phyloP scores from a whole-genome alignment of 2,113 vertebrate species.

The Cephalopterus ornatus region DNA sequence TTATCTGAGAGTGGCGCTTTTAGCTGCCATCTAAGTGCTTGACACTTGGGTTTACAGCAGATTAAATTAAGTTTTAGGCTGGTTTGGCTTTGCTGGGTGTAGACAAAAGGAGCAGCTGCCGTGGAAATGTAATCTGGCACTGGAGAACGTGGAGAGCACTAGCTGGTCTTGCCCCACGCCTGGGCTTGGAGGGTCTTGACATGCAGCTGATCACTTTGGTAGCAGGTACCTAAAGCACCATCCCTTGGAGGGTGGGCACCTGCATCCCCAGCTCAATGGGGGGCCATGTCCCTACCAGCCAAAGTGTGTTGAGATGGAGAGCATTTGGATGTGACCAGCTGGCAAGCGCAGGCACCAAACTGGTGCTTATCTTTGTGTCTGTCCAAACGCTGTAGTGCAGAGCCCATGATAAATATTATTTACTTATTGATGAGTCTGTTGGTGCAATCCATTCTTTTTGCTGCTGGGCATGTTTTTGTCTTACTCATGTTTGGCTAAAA shows the following conservation, averaged over 20 bases:
- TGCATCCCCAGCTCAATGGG: background rate
- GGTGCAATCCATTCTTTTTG: background rate
- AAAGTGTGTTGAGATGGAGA: background rate
- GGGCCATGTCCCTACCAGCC: background rate
- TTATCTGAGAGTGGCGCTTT: constrained; percentile 88
- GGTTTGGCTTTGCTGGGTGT: constrained; percentile 81
- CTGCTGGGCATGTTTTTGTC: background rate
- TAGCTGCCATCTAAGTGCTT: constrained; percentile 85
- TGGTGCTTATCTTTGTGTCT: background rate
- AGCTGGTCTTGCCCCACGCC: background rate
- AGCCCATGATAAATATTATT: background rate
- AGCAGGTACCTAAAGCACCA: background rate
- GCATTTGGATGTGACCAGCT: background rate
- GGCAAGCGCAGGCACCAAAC: background rate
- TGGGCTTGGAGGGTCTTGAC: background rate
- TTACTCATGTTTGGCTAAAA: background rate
- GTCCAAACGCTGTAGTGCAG: background rate
- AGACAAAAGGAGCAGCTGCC: constrained; percentile 90
- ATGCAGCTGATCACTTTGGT: background rate
- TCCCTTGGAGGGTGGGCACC: background rate
- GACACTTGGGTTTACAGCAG: constrained; percentile 86
- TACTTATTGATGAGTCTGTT: background rate
- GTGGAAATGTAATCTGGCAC: constrained; percentile 82
- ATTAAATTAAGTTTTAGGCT: constrained; percentile 94
- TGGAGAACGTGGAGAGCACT: constrained; percentile 41